Base-by-base conservation (phyloP, 2,113 vertebrate species). In the Podarcis cretensis region DNA sequence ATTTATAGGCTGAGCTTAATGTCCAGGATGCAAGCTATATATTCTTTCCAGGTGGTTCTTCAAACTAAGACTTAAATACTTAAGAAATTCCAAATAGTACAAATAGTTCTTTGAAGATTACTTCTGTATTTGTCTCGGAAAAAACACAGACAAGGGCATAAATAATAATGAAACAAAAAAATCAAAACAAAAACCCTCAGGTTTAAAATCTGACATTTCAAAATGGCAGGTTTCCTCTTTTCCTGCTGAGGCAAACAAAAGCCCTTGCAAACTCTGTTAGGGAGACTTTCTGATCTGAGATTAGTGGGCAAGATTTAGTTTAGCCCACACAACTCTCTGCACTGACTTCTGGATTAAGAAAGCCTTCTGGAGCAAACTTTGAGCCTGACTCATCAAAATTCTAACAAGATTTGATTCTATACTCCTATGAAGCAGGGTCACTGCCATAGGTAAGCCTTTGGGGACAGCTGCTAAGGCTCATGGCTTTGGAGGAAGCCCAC, bases 131-230 rank as follows among this genome's bases (percentile, higher is more conserved):
- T 91, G 84, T 81, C 88, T 95, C 89, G 92, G 92, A 95, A 94
- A 94, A 95, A 96, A 91, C 91, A 93, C 74, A 94, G 91, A 93
- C 91, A 87, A 63, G 92, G 93, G 93, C 75, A 97, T 96, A 96
- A 96, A 96, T 96, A 95, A 96, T 96, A 96, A 73, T 35, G 59
- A 75, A 66, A 77, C 75, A 63, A 85, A 35, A 75, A 75, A 14
- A 10, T 48, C 4, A 85, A 32, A 12, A 92, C 88, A 93, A 84
- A 74, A 54, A 87, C 90, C 90, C 94, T 89, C 84, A 92, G 87
- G 89, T 91, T 96, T 92, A 95, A 97, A 95, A 95, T 92, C 89
- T 96, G 96, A 95, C 94, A 96, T 95, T 96, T 97, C 93, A 92
- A 95, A 97, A 95, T 89, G 93, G 83, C 89, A 89, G 68, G 63